A percentile compares a stretch with the other conserved stretches of the same genome.
phyloP scores from a whole-genome alignment of 2,113 vertebrate genomes.

The Mustela lutreola region DNA sequence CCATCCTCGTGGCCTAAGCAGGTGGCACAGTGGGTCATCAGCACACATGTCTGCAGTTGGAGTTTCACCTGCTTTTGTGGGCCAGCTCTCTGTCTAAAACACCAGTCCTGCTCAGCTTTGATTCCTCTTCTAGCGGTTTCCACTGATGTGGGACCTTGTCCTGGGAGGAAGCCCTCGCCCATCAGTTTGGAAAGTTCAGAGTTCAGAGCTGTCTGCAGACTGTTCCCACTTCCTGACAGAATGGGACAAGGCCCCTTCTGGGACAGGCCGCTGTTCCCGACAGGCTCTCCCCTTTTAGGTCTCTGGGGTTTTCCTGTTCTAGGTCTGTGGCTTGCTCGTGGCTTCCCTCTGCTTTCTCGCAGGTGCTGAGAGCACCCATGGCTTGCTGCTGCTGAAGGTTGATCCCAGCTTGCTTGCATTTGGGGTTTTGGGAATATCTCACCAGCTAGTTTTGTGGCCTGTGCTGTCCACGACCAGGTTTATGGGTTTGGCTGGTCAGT shows the following conservation, averaged over 20 bases:
- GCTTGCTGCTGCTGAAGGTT: background rate
- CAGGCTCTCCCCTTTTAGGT: background rate
- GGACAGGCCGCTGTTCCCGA: background rate
- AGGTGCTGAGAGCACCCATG: background rate
- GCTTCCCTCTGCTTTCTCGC: background rate
- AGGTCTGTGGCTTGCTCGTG: background rate
- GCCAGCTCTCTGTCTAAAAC: background rate
- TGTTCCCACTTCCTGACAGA: accelerated
- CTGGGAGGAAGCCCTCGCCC: background rate
- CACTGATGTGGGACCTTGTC: background rate
- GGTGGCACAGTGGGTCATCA: background rate
- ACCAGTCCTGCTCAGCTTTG: background rate
- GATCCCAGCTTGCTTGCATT: background rate
- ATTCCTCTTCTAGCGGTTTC: background rate
- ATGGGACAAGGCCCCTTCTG: background rate
- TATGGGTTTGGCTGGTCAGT: background rate
- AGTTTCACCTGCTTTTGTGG: background rate
- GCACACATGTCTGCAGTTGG: background rate
- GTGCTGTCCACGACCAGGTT: background rate
- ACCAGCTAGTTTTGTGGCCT: background rate
- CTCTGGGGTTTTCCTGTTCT: background rate
- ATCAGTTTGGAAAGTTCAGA: background rate
- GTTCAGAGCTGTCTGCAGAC: background rate
- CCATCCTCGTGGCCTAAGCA: too few species aligned
- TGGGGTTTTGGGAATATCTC: background rate